Evolutionary conservation across 2,113 vertebrate species (phyloP).

Genomic region (Limanda limanda): DNA sequence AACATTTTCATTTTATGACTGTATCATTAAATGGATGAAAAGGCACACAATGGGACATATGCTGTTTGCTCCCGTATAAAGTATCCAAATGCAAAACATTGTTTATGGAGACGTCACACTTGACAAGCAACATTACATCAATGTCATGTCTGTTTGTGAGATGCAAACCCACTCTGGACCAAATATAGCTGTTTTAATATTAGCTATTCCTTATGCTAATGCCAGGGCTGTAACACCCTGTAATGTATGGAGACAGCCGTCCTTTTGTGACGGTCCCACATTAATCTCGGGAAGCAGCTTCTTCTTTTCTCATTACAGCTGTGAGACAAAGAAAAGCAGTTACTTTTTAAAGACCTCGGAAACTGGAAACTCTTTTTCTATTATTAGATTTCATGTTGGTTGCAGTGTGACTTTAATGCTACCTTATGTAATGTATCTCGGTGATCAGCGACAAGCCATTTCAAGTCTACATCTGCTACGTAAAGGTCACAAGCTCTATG

Average conservation of each 20-base stretch:
- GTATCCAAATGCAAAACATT: not conserved
- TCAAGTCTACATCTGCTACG: no score
- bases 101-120: not conserved
- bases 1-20: not conserved
- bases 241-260: not conserved
- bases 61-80: not conserved
- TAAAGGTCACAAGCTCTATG: no score
- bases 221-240: no score
- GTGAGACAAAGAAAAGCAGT: no score
- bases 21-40: not conserved
- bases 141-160: no score
- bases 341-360: not conserved
- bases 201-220: no score
- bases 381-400: not conserved
- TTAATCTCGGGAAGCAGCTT: not conserved
- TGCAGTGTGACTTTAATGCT: not conserved
- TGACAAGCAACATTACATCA: not conserved
- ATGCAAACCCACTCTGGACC: no score
- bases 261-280: not conserved
- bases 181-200: no score
- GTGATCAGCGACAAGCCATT: not conserved
- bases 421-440: not conserved
- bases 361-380: not conserved
- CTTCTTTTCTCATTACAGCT: no score
- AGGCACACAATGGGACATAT: not conserved